Conservation (phyloP, 2,113 vertebrate species). For the Hippocampus barbouri region DNA sequence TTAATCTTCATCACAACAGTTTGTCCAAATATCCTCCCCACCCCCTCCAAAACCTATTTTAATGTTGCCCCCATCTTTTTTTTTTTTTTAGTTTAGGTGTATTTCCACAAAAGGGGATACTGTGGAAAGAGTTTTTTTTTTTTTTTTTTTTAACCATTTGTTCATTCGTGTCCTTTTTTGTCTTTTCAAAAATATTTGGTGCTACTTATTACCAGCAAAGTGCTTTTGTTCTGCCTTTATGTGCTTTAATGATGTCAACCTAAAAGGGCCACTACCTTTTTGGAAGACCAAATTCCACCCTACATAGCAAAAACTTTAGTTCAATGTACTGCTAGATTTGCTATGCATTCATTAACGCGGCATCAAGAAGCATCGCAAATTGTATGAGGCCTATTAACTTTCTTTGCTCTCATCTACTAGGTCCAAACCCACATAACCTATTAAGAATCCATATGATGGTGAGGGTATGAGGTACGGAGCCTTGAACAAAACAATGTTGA, state of each 20-base stretch:
- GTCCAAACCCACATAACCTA: conserved; percentile 24
- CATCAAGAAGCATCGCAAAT: conserved; percentile 15
- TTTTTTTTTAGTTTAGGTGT: conserved; percentile 6
- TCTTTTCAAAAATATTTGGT: conserved; percentile 51
- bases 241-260: conserved; percentile 47
- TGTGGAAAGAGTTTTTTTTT: conserved; percentile 13
- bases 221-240: conserved; percentile 55
- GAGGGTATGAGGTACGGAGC: conserved; percentile 13
- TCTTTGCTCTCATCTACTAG: conserved; percentile 6
- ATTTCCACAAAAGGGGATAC: conserved; percentile 9
- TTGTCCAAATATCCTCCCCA: conserved; percentile 26
- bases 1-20: conserved; percentile 26
- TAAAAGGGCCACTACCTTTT: conserved; percentile 58
- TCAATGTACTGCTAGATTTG: neutral
- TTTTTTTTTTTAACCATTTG: conserved; percentile 9
- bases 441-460: conserved; percentile 14
- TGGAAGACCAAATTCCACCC: conserved; percentile 50
- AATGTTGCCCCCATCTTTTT: neutral
- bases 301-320: conserved; percentile 24
- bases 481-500: conserved; percentile 9
- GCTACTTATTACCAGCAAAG: conserved; percentile 62
- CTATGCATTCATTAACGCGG: neutral
- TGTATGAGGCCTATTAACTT: neutral
- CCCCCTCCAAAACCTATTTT: neutral
- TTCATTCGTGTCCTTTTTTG: conserved; percentile 24